These are phyloP conservation scores for Semnornis frantzii DNA, from an alignment of 2,113 vertebrate species.

Conservation along the genomic window DNA sequence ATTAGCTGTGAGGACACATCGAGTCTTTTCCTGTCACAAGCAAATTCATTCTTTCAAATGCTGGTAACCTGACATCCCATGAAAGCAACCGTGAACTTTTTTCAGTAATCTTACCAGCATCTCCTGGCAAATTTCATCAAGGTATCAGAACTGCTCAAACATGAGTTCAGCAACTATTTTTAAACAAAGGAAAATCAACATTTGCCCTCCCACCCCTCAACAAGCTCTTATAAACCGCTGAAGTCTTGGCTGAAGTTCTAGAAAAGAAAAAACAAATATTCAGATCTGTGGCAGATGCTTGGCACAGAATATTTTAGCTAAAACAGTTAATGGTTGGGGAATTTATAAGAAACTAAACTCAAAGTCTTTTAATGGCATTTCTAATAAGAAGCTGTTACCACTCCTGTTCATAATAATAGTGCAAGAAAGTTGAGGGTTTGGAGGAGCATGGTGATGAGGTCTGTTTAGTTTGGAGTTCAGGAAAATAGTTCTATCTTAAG, in stretches of 20 bases:
- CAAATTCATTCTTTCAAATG: background rate
- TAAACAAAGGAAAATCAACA: conserved; percentile 9
- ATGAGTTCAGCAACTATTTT: background rate
- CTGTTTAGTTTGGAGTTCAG: background rate
- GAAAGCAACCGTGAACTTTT: background rate
- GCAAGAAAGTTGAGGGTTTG: background rate
- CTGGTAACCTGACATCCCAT: background rate
- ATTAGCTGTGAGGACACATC: background rate
- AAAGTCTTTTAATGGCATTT: background rate
- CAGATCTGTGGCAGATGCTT: conserved; percentile 22
- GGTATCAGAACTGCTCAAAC: background rate
- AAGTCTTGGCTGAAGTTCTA: conserved; percentile 25
- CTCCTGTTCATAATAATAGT: background rate
- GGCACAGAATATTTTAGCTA: background rate
- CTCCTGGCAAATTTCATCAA: background rate
- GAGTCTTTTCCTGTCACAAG: background rate
- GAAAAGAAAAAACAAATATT: background rate
- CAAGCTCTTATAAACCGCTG: background rate
- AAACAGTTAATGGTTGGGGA: conserved; percentile 1
- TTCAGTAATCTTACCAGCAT: background rate
- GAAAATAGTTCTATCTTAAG: background rate
- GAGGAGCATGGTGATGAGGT: too few species aligned
- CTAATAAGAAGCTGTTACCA: background rate
- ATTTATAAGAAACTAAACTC: background rate
- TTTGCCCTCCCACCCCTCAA: background rate